Conservation (phyloP, 1,140 invertebrate species). For the Schlechtendalia chinensis region DNA sequence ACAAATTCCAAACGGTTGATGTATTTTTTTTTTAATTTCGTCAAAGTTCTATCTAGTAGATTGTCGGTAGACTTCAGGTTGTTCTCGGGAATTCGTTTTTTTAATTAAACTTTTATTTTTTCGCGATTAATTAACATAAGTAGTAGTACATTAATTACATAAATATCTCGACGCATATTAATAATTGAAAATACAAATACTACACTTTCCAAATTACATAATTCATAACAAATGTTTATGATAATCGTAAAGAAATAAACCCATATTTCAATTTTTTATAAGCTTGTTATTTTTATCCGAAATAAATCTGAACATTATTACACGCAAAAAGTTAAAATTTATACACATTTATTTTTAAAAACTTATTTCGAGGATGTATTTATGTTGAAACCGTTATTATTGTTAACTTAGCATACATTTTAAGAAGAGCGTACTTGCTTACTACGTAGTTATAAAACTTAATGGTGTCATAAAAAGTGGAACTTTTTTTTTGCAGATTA, state of each 20-base stretch:
- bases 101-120: too few species aligned
- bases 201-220: background rate
- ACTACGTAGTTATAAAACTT: background rate
- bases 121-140: too few species aligned
- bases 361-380: background rate
- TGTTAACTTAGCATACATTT: background rate
- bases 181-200: background rate
- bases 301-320: background rate
- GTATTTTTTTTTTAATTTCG: too few species aligned
- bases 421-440: constrained; percentile 1
- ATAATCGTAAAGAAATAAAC: background rate
- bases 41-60: too few species aligned
- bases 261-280: background rate
- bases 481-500: background rate
- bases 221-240: background rate
- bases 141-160: too few species aligned
- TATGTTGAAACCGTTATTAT: constrained; percentile 5
- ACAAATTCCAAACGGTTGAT: too few species aligned
- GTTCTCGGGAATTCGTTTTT: too few species aligned
- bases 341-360: background rate
- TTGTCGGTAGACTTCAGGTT: too few species aligned
- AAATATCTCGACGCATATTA: too few species aligned
- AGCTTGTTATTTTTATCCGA: background rate
- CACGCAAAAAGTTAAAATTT: constrained; percentile 15
- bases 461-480: background rate